Evolutionary conservation across 2,888 invertebrate genomes (phyloP).

Genomic region (Oscheius sp.): DNA sequence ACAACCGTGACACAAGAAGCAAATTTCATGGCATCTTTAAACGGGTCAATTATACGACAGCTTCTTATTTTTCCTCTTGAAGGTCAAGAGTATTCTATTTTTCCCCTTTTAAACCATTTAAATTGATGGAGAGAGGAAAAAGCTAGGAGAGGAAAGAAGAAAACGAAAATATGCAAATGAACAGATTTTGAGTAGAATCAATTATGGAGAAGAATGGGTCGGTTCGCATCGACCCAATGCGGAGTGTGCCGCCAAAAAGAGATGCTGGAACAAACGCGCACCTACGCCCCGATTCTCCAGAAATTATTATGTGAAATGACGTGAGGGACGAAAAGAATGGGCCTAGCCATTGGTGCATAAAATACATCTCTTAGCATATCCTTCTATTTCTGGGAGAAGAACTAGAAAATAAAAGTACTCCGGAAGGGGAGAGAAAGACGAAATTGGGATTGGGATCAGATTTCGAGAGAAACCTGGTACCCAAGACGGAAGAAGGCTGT

Average conservation of each 20-base stretch:
- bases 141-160: too few relatives aligned
- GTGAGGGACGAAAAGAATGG: conserved; percentile 7
- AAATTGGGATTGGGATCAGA: conserved; percentile 18
- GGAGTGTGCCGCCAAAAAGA: too few relatives aligned
- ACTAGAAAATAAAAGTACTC: neutral
- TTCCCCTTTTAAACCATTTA: too few relatives aligned
- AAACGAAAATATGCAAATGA: neutral
- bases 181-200: conserved; percentile 32
- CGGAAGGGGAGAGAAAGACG: neutral
- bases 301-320: conserved; percentile 7
- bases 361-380: neutral
- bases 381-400: neutral
- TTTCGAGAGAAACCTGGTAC: conserved; percentile 26
- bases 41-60: too few relatives aligned
- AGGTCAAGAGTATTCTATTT: too few relatives aligned
- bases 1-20: too few relatives aligned
- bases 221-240: conserved; percentile 35
- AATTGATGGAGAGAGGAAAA: too few relatives aligned
- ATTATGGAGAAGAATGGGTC: conserved; percentile 36
- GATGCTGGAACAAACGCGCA: conserved; percentile 3
- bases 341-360: neutral
- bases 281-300: neutral
- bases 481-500: conserved; percentile 1
- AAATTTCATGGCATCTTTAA: too few relatives aligned
- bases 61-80: too few relatives aligned